Evolutionary conservation across 2,797 vertebrate species (phyloP).

Genomic region (Thamnophis elegans): DNA sequence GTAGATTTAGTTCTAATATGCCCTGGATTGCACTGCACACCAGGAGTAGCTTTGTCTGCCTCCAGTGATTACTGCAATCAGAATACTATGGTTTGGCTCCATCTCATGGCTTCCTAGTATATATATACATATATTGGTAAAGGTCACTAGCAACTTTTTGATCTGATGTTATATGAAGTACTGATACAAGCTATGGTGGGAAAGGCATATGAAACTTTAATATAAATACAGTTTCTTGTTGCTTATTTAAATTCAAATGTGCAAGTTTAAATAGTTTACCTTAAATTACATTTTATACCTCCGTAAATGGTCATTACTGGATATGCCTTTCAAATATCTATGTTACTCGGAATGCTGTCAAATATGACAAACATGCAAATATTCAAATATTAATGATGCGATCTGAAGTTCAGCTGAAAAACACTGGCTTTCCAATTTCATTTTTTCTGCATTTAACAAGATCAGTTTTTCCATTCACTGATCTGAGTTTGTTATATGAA

Average conservation of each 20-base stretch:
- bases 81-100: conserved; percentile 52
- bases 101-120: conserved; percentile 58
- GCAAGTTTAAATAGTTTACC: not conserved
- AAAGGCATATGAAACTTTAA: not conserved
- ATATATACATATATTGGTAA: conserved; percentile 32
- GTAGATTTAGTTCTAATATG: not conserved
- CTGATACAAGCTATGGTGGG: not conserved
- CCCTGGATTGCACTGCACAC: not conserved
- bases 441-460: not conserved
- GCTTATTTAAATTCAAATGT: not conserved
- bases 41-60: not conserved
- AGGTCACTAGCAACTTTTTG: conserved; percentile 20
- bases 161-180: not conserved
- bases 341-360: not conserved
- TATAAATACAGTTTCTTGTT: not conserved
- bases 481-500: not conserved
- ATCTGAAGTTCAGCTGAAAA: not conserved
- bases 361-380: not conserved
- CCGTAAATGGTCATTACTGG: not conserved
- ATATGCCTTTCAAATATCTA: not conserved
- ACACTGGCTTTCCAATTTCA: conserved; percentile 21
- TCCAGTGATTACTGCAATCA: not conserved
- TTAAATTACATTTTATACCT: not conserved
- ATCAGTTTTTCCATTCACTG: not conserved
- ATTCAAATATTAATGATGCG: conserved; percentile 8